Evolutionary conservation across 2,113 vertebrate species (phyloP), one percentile per base, ranked within the genome.

Genomic region (Cyrtonyx montezumae): DNA sequence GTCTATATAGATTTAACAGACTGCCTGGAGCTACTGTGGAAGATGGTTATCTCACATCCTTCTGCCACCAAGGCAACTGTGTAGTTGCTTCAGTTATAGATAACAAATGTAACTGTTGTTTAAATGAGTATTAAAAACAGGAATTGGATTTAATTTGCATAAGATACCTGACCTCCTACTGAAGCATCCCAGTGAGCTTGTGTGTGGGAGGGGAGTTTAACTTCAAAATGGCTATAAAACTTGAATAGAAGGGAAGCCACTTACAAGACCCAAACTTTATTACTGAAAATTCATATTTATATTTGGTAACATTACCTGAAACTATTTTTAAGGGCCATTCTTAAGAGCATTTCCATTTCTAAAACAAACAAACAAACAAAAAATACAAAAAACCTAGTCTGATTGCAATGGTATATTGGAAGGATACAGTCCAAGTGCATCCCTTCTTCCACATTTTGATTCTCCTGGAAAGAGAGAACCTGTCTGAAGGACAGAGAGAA

Each of bases 21-120:
- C 9, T 80, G 5, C 53, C 56, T 59, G 58, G 18, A 7, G 2
- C 15, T 87, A 61, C 53, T 40, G 23, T 30, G 32, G 36, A 48
- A 87, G 75, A 73, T 20, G 0, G 79, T 13, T 17, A 87, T 26
- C 70, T 85, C 67, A 53, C 55, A 53, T 26, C 8, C 91, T 26
- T 30, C 30, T 53, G 1, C 5, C 4, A 32, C 0, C 1, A 25
- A 74, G 26, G 49, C 20, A 80, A 58, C n/a, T 9, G 5, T 26
- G 4, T 40, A 12, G 18, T 59, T 83, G 16, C 17, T 79, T 30
- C 0, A 2, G 45, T 21, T 9, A 8, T 61, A 53, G 62, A 5
- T 8, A 55, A 13, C 34, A 55, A 79, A 74, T 42, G 30, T 20
- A 68, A 23, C 46, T 19, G 62, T 71, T 79, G 21, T 70, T 30